These are phyloP conservation scores for Cyphomyrus discorhynchus DNA, from an alignment of 2,113 vertebrate species.

Conservation along the genomic window DNA sequence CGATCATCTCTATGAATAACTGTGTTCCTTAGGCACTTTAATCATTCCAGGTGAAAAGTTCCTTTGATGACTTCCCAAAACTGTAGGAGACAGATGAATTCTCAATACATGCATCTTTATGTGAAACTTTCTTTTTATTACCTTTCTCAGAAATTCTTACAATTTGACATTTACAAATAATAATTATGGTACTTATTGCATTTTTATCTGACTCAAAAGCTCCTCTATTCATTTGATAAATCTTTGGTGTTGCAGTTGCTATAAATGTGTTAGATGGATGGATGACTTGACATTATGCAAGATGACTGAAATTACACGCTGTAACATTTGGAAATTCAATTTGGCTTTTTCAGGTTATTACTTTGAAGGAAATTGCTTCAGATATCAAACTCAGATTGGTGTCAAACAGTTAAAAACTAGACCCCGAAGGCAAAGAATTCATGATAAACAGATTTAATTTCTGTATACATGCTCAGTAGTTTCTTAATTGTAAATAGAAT, in stretches of 20 bases:
- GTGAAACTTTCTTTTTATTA: not conserved
- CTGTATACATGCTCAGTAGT: not conserved
- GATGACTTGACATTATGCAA: not conserved
- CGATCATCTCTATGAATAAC: not conserved
- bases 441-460: not conserved
- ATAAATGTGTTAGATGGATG: not conserved
- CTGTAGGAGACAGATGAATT: not conserved
- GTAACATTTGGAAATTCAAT: not conserved
- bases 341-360: not conserved
- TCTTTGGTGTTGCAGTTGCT: not conserved
- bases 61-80: not conserved
- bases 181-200: not conserved
- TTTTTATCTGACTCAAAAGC: not conserved
- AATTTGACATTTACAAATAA: not conserved
- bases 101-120: not conserved
- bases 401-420: not conserved
- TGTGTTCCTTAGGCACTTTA: not conserved
- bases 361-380: not conserved
- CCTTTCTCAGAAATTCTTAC: not conserved
- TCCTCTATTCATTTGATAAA: not conserved
- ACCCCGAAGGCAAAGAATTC: not conserved
- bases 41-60: not conserved
- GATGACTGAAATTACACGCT: not conserved
- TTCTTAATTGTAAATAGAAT: not conserved
- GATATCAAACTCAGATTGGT: not conserved